A percentile compares a stretch with the other conserved stretches of the same genome.
Evolutionary conservation across 2,888 invertebrate genomes (phyloP).

Genomic region (Oligia fasciuncula): DNA sequence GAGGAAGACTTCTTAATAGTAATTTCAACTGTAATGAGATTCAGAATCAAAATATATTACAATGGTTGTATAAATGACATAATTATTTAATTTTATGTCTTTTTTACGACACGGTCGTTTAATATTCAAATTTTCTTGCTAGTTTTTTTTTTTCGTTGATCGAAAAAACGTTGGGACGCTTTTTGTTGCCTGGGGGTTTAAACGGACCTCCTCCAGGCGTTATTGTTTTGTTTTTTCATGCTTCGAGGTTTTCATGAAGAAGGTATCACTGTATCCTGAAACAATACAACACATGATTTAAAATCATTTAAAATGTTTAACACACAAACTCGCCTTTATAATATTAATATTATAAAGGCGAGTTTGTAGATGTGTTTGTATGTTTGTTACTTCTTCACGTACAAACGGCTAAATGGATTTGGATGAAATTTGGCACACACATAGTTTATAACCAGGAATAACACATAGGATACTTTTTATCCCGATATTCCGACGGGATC

Average conservation of each 20-base stretch:
- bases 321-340: no score
- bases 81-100: conserved; percentile 66
- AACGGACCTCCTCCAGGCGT: not conserved
- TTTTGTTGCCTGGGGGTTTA: not conserved
- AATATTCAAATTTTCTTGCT: conserved; percentile 29
- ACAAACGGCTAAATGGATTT: no score
- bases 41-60: conserved; percentile 56
- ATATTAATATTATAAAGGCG: no score
- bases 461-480: no score
- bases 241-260: not conserved
- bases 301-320: not conserved
- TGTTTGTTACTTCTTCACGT: no score
- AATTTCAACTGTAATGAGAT: conserved; percentile 61
- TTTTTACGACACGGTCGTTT: conserved; percentile 54
- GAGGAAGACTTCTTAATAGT: conserved; percentile 54
- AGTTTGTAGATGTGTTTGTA: no score
- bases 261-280: conserved; percentile 15
- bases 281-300: conserved; percentile 18
- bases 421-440: no score
- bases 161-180: not conserved
- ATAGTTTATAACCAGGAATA: no score
- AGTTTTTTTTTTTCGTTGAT: conserved; percentile 18
- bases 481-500: no score
- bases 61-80: conserved; percentile 61
- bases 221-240: not conserved